Conservation (phyloP, 2,113 vertebrate genomes). For the Hippoglossus stenolepis region DNA sequence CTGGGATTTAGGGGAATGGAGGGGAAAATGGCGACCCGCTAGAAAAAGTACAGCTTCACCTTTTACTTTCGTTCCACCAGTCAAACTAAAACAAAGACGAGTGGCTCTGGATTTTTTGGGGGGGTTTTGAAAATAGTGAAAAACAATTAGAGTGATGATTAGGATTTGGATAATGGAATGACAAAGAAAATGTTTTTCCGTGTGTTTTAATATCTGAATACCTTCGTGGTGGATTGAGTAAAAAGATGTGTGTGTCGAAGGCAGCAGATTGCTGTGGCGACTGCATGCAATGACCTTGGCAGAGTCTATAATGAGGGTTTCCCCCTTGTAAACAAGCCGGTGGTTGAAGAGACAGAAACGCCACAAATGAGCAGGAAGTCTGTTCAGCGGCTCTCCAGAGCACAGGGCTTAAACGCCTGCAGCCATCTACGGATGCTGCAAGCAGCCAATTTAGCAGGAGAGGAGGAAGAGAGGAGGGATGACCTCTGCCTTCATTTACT, state of each 20-base stretch:
- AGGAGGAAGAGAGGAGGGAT: constrained; percentile 74
- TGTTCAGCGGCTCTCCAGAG: constrained; percentile 66
- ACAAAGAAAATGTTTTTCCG: background rate
- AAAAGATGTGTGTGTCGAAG: background rate
- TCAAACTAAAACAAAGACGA: constrained; percentile 76
- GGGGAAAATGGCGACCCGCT: constrained; percentile 33
- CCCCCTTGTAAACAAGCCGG: constrained; percentile 76
- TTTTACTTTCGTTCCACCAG: constrained; percentile 56
- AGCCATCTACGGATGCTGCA: constrained; percentile 70
- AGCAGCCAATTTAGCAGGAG: constrained; percentile 84
- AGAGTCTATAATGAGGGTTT: constrained; percentile 74
- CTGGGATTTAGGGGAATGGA: constrained; percentile 60
- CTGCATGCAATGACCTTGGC: constrained; percentile 69
- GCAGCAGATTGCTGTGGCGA: constrained; percentile 52
- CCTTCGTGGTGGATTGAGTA: background rate
- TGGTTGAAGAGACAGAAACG: constrained; percentile 73
- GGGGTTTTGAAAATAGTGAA: background rate
- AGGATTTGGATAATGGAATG: background rate
- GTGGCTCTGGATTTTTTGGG: constrained; percentile 49
- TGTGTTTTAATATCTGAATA: background rate
- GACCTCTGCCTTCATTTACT: constrained; percentile 82
- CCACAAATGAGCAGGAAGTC: constrained; percentile 79
- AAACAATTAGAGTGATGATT: background rate
- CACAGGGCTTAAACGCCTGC: constrained; percentile 67
- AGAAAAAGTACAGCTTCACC: constrained; percentile 46